Evolutionary conservation across 2,797 vertebrate species (phyloP), one percentile per base, ranked within the genome.

Genomic region (Brachymystax lenok): DNA sequence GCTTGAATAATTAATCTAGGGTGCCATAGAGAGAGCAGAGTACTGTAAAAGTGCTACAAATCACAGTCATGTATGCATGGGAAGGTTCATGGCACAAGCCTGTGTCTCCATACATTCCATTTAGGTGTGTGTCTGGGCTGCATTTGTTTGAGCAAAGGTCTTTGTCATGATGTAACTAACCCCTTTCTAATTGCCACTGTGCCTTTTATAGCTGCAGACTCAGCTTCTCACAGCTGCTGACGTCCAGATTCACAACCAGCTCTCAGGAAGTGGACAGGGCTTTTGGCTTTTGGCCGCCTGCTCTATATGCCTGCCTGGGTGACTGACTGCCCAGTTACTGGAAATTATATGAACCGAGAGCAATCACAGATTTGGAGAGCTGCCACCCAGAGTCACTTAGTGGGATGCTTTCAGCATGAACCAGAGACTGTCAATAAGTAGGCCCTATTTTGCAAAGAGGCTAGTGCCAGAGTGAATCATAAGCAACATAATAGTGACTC

Each of bases 1-100:
- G 21, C 71, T 28, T 56, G 27, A 72, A 72, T 56, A 72, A 56
- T 56, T 72, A 27, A 72, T 72, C 21, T 50, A 16, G 10, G n/a
- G 56, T 24, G 35, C 46, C 69, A 12, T 21, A 50, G 68, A 50
- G 21, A 70, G 19, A 46, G 21, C 40, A 24, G 52, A 24, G 21
- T 27, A 71, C 13, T 46, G 40, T 46, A 46, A 46, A 66, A 66
- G 27, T 33, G 3, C 10, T 35, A 35, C 33, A 69, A 33, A 35
- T 33, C 67, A 8, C 67, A 7, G 30, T 33, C 7, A 8, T n/a
- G 40, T 30, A 24, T 30, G 27, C 1, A 13, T 72, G 71, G 16
- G n/a, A 0, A 4, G 21, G 69, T 51, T 10, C 21, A 8, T 19
- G 40, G 40, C 54, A 5, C 5, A 59, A 19, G 10, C n/a, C 2